Base-by-base conservation (phyloP, 2,113 vertebrate species). In the Esox niger region DNA sequence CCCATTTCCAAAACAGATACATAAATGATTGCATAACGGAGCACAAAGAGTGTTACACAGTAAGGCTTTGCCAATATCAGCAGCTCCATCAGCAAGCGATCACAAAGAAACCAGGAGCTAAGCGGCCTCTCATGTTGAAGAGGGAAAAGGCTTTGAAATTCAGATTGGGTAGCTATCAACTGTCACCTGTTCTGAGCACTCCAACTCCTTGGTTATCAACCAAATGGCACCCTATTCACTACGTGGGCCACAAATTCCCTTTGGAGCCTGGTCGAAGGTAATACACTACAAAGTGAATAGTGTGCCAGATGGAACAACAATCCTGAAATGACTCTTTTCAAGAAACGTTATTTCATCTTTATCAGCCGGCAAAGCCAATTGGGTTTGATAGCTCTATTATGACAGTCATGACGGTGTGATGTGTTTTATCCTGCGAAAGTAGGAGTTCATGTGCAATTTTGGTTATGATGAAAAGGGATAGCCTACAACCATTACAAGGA, bases 331-430 rank as follows among this genome's bases (percentile, higher is more conserved):
- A 85, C 78, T 65, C 77, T 82, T 71, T 83, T 76, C 75, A 77
- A 77, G 78, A 71, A 73, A 72, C 68, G 32, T 75, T 67, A 73
- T 80, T 79, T 82, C 85, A 86, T 83, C 79, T 63, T 77, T 85
- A 82, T 90, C 84, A 78, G 79, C 82, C 73, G 71, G 75, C 82
- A 76, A 77, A 77, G 79, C 82, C 76, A 79, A 85, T 81, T 79
- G 87, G 71, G 23, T 70, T 74, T 87, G 86, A 90, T 89, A 86
- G 85, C 87, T 89, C 87, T 64, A 87, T 90, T 90, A 81, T 89
- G 79, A 82, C 79, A 86, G 75, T 82, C 79, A 81, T 79, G 74
- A 62, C 35, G 76, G 83, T 76, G 81, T 79, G 77, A 88, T 83
- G 85, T 83, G 83, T 88, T 88, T 75, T 79, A 75, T 71, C 83